Evolutionary conservation across 2,113 vertebrate genomes (phyloP), one percentile per base, ranked within the genome.

Genomic region (Heptranchias perlo): DNA sequence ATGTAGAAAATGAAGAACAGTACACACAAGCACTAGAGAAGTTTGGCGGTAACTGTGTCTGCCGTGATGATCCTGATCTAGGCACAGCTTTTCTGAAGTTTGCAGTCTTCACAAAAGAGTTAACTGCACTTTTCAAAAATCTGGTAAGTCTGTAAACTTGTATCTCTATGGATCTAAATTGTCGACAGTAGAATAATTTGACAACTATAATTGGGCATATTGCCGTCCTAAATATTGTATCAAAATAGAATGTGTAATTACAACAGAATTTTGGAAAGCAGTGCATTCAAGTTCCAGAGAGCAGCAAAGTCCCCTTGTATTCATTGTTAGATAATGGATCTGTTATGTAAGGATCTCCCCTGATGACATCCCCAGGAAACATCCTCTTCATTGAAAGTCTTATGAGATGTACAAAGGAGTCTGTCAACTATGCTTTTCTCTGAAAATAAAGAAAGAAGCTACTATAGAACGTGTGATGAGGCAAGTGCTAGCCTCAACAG

Each of bases 81-180:
- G 99, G 99, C 62, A 99, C 99, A 13, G 99, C 99, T 0, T 99
- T 99, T 97, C 98, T 99, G 96, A 99, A 99, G 98, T 99, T 99
- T 98, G 99, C 99, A 0, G 99, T 99, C 97, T 99, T 99, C 96
- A 99, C 99, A 96, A 99, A 99, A 97, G 99, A 99, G 97, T 97
- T 99, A 96, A 99, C 99, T 0, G 99, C 99, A 1, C 99, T 99
- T 96, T 99, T 99, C 98, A 99, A 99, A 98, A 99, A 99, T 97
- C 97, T 99, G 98, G 99, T 99, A 97, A 98, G 89, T 4, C 21
- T 93, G 35, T 93, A 93, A 93, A 93, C 87, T n/a, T 93, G 16
- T 62, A 62, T 39, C 58, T n/a, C 16, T 16, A 2, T 62, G 58
- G 18, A 39, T 39, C 31, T 93, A 61, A 58, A 61, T n/a, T 58